A percentile compares a stretch with the other conserved stretches of the same genome.
These are phyloP conservation scores for Strigops habroptila DNA, from an alignment of 2,113 vertebrate species.

Conservation along the genomic window DNA sequence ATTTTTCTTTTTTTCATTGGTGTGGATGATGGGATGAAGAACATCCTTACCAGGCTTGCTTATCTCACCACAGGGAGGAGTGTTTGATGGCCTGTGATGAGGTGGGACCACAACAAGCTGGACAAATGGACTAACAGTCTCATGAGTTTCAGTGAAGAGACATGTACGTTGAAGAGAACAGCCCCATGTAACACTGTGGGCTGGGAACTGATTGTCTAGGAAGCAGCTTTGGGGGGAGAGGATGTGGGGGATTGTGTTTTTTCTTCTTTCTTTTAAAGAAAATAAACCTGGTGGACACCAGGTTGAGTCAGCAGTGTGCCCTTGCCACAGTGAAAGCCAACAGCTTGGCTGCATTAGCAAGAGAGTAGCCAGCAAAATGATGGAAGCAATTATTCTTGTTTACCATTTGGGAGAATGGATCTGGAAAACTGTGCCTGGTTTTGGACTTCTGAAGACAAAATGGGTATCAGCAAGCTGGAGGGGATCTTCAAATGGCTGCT, in stretches of 20 bases:
- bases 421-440: background rate
- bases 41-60: background rate
- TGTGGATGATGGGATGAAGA: background rate
- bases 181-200: background rate
- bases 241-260: background rate
- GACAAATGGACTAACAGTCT: background rate
- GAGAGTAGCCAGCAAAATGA: background rate
- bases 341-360: background rate
- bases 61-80: background rate
- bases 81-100: background rate
- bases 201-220: background rate
- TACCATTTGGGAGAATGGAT: background rate
- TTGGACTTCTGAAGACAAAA: background rate
- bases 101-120: background rate
- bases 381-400: background rate
- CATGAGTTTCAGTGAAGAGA: background rate
- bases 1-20: background rate
- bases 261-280: background rate
- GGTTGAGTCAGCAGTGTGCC: background rate
- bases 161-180: accelerated
- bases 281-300: background rate
- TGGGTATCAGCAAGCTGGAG: background rate
- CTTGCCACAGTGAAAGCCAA: background rate
- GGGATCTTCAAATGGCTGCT: background rate
- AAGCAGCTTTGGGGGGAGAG: background rate